Evolutionary conservation across 64 coral and sea anemone genomes (phyloP).

Genomic region (Pocillopora damicornis): DNA sequence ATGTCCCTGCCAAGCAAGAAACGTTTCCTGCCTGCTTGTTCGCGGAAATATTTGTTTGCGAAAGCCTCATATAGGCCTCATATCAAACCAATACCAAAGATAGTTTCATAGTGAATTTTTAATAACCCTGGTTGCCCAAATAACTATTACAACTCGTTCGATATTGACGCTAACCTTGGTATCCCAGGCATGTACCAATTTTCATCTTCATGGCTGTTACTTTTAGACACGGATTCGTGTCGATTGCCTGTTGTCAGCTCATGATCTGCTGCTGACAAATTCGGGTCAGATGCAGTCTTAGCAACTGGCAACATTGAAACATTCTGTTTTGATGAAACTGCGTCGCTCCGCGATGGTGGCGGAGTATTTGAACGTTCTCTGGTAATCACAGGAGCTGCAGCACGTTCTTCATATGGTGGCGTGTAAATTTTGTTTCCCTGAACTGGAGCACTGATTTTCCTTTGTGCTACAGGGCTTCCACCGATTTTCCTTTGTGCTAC

Average conservation of each 20-base stretch:
- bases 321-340: not conserved
- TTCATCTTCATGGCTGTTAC: constrained; percentile 55
- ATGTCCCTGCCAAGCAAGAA: too few species aligned
- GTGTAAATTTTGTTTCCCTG: not conserved
- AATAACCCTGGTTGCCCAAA: too few species aligned
- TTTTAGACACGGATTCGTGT: not conserved
- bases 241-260: not conserved
- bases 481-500: not conserved
- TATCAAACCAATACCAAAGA: too few species aligned
- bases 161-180: constrained; percentile 40
- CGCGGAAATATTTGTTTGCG: too few species aligned
- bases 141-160: too few species aligned
- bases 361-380: not conserved
- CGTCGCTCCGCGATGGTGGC: not conserved
- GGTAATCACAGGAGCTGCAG: not conserved
- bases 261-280: not conserved
- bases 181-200: constrained; percentile 72
- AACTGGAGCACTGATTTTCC: not conserved
- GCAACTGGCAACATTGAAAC: constrained; percentile 4
- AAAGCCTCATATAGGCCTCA: too few species aligned
- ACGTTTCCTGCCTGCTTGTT: too few species aligned
- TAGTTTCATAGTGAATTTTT: too few species aligned
- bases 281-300: constrained; percentile 18
- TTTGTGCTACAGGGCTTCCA: not conserved
- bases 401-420: not conserved